These are phyloP conservation scores for Solenopsis invicta DNA, from an alignment of 1,140 invertebrate genomes.

Conservation along the genomic window DNA sequence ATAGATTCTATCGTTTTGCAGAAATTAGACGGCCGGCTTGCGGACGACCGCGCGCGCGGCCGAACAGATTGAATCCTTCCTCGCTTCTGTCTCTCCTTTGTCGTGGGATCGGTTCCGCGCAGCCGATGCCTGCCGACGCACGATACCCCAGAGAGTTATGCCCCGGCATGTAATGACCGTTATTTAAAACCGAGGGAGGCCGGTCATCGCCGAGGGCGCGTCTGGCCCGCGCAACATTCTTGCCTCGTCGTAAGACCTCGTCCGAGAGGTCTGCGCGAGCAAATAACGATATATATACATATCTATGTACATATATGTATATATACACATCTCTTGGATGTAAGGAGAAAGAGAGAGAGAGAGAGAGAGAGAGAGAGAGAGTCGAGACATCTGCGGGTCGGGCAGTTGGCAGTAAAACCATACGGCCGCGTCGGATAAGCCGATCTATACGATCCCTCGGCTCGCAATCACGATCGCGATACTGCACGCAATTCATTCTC, in stretches of 20 bases:
- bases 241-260: slow-evolving; percentile 52
- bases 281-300: slow-evolving; percentile 43
- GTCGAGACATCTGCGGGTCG: slow-evolving; percentile 26
- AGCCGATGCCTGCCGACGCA: not conserved
- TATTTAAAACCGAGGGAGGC: slow-evolving; percentile 70
- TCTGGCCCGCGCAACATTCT: slow-evolving; percentile 56
- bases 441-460: slow-evolving; percentile 58
- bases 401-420: slow-evolving; percentile 59
- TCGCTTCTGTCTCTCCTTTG: slow-evolving; percentile 49
- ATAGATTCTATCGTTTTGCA: slow-evolving; percentile 57
- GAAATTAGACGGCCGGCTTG: slow-evolving; percentile 51
- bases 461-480: slow-evolving; percentile 36
- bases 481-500: slow-evolving; percentile 60
- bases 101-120: slow-evolving; percentile 32
- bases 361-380: not conserved
- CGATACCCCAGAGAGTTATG: slow-evolving; percentile 53
- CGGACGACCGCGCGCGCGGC: not conserved
- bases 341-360: not conserved
- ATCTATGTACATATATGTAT: not conserved
- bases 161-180: slow-evolving; percentile 67
- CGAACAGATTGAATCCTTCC: slow-evolving; percentile 53
- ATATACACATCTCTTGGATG: not conserved
- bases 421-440: slow-evolving; percentile 39
- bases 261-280: slow-evolving; percentile 15
- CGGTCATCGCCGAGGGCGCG: slow-evolving; percentile 51